phyloP scores from a whole-genome alignment of 2,113 vertebrate species.

The Salvelinus fontinalis region DNA sequence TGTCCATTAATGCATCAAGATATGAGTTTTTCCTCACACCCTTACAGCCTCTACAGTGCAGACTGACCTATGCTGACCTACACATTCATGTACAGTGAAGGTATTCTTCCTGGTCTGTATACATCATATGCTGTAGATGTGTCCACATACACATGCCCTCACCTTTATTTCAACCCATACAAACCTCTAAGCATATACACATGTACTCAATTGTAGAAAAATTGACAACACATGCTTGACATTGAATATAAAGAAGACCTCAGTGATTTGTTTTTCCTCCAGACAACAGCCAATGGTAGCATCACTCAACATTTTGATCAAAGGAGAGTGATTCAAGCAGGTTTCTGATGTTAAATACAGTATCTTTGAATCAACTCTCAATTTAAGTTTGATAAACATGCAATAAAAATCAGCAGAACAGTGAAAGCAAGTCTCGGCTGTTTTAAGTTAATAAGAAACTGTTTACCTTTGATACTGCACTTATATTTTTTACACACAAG shows the following conservation, averaged over 20 bases:
- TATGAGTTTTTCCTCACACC: slow-evolving; percentile 24
- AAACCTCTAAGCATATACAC: background rate
- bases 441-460: background rate
- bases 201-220: too few species aligned
- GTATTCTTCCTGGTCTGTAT: background rate
- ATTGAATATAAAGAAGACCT: background rate
- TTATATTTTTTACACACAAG: background rate
- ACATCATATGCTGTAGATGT: too few species aligned
- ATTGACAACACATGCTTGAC: background rate
- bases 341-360: slow-evolving; percentile 1
- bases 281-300: background rate
- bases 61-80: too few species aligned
- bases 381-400: too few species aligned
- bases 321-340: background rate
- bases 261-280: background rate
- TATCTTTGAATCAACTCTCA: background rate
- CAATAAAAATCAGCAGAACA: background rate
- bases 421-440: background rate
- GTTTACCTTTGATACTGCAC: background rate
- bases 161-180: too few species aligned
- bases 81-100: too few species aligned
- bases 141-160: background rate
- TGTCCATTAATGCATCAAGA: background rate
- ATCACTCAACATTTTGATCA: background rate
- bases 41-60: background rate